phyloP scores from a whole-genome alignment of 2,888 invertebrate genomes.

The Anaspis maculata region DNA sequence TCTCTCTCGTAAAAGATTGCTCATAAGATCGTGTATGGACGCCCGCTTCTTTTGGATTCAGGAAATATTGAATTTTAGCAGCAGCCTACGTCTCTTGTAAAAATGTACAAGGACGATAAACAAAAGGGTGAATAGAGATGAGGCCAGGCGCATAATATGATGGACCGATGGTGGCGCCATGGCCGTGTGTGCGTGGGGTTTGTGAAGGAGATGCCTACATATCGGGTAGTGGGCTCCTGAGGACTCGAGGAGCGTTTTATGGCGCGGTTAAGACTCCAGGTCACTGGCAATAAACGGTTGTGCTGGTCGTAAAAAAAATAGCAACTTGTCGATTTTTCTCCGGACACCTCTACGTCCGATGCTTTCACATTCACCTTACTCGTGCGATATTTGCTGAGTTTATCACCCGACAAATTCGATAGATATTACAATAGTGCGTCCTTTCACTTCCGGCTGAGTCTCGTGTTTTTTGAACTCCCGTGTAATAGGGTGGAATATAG shows the following conservation, averaged over 20 bases:
- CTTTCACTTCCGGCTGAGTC: no score
- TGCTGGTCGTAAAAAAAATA: conserved; percentile 9
- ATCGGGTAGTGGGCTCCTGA: conserved; percentile 6
- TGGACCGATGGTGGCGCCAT: conserved; percentile 10
- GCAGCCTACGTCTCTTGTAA: no score
- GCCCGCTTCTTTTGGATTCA: no score
- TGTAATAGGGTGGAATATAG: no score
- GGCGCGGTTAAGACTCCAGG: conserved; percentile 8
- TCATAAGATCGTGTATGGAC: conserved; percentile 3
- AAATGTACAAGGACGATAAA: conserved; percentile 10
- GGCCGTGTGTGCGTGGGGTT: conserved; percentile 2
- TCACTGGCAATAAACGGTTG: conserved; percentile 6
- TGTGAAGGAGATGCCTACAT: conserved; percentile 7
- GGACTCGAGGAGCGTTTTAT: conserved; percentile 8
- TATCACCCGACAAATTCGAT: no score
- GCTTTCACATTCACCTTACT: no score
- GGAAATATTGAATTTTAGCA: conserved; percentile 12
- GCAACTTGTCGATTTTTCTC: conserved; percentile 1
- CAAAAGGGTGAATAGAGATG: conserved; percentile 15
- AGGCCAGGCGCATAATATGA: conserved; percentile 9
- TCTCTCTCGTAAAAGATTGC: no score
- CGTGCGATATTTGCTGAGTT: no score
- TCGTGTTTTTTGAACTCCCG: no score
- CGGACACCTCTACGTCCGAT: no score
- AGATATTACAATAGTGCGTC: no score